Conservation (phyloP, 2,113 vertebrate genomes). For the Conger conger region DNA sequence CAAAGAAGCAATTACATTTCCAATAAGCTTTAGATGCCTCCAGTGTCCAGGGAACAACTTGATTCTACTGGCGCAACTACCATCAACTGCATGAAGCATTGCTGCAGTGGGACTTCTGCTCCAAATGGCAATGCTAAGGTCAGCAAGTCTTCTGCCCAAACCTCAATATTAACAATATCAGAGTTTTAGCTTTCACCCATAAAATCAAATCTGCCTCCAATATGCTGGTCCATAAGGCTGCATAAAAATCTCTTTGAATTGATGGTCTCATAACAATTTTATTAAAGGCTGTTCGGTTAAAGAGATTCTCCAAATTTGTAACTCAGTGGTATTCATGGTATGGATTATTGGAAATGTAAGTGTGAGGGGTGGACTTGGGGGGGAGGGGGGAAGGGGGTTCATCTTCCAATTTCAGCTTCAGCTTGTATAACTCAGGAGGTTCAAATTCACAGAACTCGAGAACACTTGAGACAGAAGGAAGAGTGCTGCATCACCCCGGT, state of each 20-base stretch:
- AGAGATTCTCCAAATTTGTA: background rate
- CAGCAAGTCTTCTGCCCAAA: background rate
- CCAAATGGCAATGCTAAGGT: background rate
- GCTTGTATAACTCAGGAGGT: background rate
- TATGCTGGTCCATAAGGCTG: background rate
- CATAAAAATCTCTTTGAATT: background rate
- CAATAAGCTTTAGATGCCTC: slow-evolving; percentile 38
- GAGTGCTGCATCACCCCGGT: background rate
- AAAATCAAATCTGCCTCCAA: background rate
- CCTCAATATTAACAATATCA: background rate
- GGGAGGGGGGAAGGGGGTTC: background rate
- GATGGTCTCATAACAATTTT: background rate
- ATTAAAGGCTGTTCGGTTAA: background rate
- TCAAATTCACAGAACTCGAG: background rate
- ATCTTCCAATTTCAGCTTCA: background rate
- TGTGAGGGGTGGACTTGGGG: background rate
- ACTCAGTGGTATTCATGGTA: background rate
- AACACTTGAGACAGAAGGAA: background rate
- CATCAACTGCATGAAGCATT: background rate
- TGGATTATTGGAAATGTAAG: background rate
- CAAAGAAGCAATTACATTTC: slow-evolving; percentile 42
- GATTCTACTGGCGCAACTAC: background rate
- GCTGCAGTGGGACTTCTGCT: background rate
- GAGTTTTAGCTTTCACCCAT: background rate
- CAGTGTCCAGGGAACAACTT: slow-evolving; percentile 26